Evolutionary conservation across 2,888 invertebrate species (phyloP), one percentile per base, ranked within the genome.

Genomic region (Sussaba pulchella): DNA sequence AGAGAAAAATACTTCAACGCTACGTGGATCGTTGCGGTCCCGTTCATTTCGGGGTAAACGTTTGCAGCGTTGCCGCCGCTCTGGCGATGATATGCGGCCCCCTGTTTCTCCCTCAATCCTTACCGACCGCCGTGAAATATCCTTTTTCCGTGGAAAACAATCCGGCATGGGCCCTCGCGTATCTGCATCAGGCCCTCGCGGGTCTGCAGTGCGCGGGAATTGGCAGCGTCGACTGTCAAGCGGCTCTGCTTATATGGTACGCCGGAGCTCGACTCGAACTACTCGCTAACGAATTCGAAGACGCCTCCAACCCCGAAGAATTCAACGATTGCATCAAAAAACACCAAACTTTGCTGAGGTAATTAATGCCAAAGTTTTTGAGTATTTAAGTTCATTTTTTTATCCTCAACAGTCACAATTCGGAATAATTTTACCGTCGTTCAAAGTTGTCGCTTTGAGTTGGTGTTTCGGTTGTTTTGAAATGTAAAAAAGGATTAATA

Each of bases 241-340:
- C 84, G 8, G 85, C 85, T 8, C 21, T 86, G 5, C 45, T 86
- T 3, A 31, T 88, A 21, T 88, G 87, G 88, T 88, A 85, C 61
- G 70, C 79, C 0, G 78, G 83, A 4, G 83, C 83, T 0, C 86
- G 86, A 64, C 75, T 88, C 24, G 73, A 83, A 67, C 47, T 84
- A 0, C 59, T 83, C 12, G 41, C 59, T 14, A 17, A 45, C 1
- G 70, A 85, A 64, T 85, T 87, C 24, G 50, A 72, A 43, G 72
- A 74, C 8, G 69, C 73, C 9, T 63, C 59, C 21, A 78, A 12
- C 52, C n/a, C 19, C 5, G 19, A 66, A 0, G 75, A 86, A 24
- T 75, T 87, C 36, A 72, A 80, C 6, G 26, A 50, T 12, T 85
- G 85, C 43, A 67, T 87, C n/a, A 52, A n/a, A 10, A 82, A 85